Conservation (phyloP, 2,797 vertebrate genomes). For the Streptopelia turtur region DNA sequence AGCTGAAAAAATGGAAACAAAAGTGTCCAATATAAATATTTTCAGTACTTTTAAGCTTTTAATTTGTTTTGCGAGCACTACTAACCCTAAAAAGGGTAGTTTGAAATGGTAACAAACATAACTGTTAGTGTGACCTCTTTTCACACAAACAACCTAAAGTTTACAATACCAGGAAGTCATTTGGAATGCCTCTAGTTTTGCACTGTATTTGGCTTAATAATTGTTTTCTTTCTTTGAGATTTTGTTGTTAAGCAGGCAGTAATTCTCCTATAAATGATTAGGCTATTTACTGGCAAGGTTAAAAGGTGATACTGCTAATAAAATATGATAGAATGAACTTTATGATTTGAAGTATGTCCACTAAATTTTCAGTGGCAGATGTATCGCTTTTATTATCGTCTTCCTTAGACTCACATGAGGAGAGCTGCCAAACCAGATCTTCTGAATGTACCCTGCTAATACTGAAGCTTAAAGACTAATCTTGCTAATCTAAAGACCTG, state of each 20-base stretch:
- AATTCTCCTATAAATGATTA: background rate
- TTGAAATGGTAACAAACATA: background rate
- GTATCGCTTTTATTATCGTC: background rate
- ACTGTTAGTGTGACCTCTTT: background rate
- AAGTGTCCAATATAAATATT: background rate
- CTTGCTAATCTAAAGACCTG: background rate
- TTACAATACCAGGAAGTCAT: background rate
- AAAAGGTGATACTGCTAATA: background rate
- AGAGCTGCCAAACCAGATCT: background rate
- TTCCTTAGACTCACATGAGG: background rate
- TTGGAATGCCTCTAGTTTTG: background rate
- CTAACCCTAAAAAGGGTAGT: background rate
- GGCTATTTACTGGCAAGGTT: background rate
- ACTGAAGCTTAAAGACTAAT: background rate
- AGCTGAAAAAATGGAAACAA: background rate
- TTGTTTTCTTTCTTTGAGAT: background rate
- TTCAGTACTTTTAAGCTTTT: background rate
- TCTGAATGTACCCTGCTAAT: background rate
- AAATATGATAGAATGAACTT: background rate
- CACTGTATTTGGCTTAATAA: background rate
- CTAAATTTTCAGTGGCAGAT: background rate
- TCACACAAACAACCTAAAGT: background rate
- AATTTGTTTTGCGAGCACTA: background rate
- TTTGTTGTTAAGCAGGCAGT: background rate
- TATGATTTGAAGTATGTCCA: background rate